Base-by-base conservation (phyloP, 2,113 vertebrate species). In the Syngnathus typhle region DNA sequence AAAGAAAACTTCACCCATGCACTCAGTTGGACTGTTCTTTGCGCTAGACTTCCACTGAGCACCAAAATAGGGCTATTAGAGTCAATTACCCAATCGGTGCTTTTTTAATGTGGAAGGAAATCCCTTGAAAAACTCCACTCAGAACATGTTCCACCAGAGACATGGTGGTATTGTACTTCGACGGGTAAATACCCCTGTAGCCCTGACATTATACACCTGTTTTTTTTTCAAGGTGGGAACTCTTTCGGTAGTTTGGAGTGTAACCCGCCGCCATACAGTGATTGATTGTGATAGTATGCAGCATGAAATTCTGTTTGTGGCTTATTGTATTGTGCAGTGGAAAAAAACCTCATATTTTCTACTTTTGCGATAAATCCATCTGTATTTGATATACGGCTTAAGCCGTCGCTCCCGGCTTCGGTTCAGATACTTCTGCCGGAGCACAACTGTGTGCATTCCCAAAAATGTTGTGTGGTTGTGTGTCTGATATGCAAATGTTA, bases 261-360 rank as follows among this genome's bases (percentile, higher is more conserved):
- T 16, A 52, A 19, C n/a, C 0, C 67, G 64, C 27, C 72, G 59
- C 58, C 52, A 72, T 68, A 52, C 37, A n/a, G 55, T 77, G 74
- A 84, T 65, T 71, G 70, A 84, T 80, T 12, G n/a, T 64, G 37
- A 52, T 16, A 54, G 44, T 64, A 70, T 39, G 70, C 38, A 19
- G 55, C 55, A 62, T 64, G 38, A 52, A 72, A 72, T 78, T 46
- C 38, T 74, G 54, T 66, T 47, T 49, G 46, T 7, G 37, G 38
- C 62, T 65, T 71, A 60, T 58, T 68, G 49, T n/a, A 63, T 46
- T 71, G 56, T 60, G 55, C 69, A 65, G 32, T 13, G 23, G 18
- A 56, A 6, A 71, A 55, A 64, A 64, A 32, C 27, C 27, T 64
- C 37, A 75, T 27, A 65, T 72, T 75, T 77, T 58, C 60, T 59